phyloP scores from a whole-genome alignment of 2,113 vertebrate species.

The Scopus umbretta region DNA sequence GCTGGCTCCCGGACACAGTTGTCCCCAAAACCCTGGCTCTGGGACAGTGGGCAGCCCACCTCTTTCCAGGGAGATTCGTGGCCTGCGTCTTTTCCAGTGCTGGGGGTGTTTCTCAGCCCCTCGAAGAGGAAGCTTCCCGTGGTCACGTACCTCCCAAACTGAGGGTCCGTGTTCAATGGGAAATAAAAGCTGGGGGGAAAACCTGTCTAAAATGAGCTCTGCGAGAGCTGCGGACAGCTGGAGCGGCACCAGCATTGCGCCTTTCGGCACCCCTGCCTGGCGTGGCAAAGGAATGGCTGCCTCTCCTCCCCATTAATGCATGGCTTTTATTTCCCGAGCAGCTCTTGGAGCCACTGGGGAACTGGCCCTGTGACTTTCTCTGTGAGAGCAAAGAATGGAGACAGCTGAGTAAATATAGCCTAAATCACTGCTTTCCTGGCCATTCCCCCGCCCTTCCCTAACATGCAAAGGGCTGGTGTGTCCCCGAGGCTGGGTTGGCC shows the following conservation, averaged over 20 bases:
- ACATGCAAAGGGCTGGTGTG: background rate
- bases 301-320: background rate
- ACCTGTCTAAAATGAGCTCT: background rate
- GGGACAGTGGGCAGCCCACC: background rate
- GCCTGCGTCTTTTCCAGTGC: background rate
- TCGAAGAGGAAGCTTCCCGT: background rate
- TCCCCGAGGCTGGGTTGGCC: constrained; percentile 22
- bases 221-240: background rate
- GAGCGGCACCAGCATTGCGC: background rate
- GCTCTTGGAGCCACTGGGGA: constrained; percentile 24
- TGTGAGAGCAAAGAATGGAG: constrained; percentile 43
- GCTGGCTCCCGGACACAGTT: too few relatives aligned
- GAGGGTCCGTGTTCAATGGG: background rate
- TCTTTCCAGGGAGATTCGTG: background rate
- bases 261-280: background rate
- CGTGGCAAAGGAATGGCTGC: background rate
- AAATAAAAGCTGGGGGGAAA: background rate
- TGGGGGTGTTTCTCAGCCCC: background rate
- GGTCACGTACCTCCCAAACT: background rate
- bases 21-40: background rate
- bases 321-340: background rate
- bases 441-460: background rate
- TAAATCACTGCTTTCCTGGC: constrained; percentile 48
- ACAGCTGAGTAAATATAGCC: constrained; percentile 64
- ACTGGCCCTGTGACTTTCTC: constrained; percentile 49